Conservation (phyloP, 2,113 vertebrate species). For the Recurvirostra avosetta region DNA sequence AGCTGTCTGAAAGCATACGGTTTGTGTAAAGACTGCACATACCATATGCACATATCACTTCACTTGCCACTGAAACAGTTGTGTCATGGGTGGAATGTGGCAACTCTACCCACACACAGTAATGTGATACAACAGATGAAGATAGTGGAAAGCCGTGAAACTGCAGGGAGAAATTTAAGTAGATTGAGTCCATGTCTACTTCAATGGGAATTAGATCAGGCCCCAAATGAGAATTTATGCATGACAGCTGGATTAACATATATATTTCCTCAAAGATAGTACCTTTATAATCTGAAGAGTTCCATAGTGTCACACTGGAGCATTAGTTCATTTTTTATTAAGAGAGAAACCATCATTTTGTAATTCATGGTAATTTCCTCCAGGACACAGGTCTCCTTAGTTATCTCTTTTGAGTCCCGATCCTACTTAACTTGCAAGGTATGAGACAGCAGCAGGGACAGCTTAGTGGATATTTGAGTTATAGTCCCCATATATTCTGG, state of each 20-base stretch:
- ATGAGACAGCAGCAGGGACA: background rate
- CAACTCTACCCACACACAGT: slow-evolving; percentile 64
- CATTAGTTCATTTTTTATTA: slow-evolving; percentile 41
- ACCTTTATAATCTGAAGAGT: slow-evolving; percentile 16
- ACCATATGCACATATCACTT: slow-evolving; percentile 52
- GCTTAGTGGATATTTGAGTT: slow-evolving; percentile 3
- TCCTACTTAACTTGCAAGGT: slow-evolving; percentile 37
- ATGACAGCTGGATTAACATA: slow-evolving; percentile 60
- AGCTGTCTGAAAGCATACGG: slow-evolving; percentile 50
- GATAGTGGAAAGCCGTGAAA: slow-evolving; percentile 58
- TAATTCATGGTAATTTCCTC: slow-evolving; percentile 51
- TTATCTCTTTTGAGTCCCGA: slow-evolving; percentile 36
- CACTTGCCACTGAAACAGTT: slow-evolving; percentile 61
- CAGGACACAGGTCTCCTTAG: slow-evolving; percentile 46
- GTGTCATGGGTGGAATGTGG: slow-evolving; percentile 64
- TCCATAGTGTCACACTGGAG: slow-evolving; percentile 13
- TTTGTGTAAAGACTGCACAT: slow-evolving; percentile 35
- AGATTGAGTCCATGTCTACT: slow-evolving; percentile 44
- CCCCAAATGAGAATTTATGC: slow-evolving; percentile 41
- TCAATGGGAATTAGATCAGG: slow-evolving; percentile 52
- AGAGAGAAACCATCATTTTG: slow-evolving; percentile 42
- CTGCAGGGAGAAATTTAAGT: slow-evolving; percentile 58
- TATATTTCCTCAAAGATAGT: slow-evolving; percentile 50
- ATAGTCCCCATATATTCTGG: slow-evolving; percentile 1
- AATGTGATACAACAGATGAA: slow-evolving; percentile 65